These are phyloP conservation scores for Spicauda simplicius DNA, from an alignment of 2,888 invertebrate genomes.

Conservation along the genomic window DNA sequence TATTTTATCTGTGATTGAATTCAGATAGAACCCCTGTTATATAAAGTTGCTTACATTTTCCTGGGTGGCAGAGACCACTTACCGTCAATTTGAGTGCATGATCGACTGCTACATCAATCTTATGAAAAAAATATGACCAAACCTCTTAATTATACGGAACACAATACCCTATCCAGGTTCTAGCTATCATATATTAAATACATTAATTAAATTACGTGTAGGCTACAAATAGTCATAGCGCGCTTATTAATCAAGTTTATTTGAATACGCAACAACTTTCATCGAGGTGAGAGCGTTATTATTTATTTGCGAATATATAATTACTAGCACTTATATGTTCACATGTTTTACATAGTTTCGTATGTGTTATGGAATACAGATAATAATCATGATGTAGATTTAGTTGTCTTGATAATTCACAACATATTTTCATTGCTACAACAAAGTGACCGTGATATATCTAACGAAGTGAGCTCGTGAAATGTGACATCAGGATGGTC, in stretches of 20 bases:
- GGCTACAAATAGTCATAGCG: constrained; percentile 14
- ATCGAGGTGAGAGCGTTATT: constrained; percentile 37
- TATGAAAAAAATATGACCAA: too few species aligned
- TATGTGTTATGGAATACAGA: background rate
- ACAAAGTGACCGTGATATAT: too few species aligned
- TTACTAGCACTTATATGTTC: constrained; percentile 11
- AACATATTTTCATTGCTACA: too few species aligned
- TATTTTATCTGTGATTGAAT: too few species aligned
- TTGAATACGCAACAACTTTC: constrained; percentile 39
- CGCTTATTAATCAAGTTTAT: constrained; percentile 26
- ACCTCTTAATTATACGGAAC: constrained; percentile 5
- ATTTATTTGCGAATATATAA: constrained; percentile 31
- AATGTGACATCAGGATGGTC: too few species aligned
- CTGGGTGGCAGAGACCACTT: too few species aligned
- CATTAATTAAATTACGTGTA: constrained; percentile 18
- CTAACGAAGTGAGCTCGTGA: too few species aligned
- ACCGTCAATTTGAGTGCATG: too few species aligned
- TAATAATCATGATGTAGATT: background rate
- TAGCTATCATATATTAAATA: background rate
- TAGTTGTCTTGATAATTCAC: too few species aligned
- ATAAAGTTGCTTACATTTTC: too few species aligned
- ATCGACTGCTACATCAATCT: too few species aligned
- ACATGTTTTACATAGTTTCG: background rate
- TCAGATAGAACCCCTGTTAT: too few species aligned
- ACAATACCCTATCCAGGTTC: background rate